Evolutionary conservation across 2,888 invertebrate genomes (phyloP).

Genomic region (Phlogophora meticulosa): DNA sequence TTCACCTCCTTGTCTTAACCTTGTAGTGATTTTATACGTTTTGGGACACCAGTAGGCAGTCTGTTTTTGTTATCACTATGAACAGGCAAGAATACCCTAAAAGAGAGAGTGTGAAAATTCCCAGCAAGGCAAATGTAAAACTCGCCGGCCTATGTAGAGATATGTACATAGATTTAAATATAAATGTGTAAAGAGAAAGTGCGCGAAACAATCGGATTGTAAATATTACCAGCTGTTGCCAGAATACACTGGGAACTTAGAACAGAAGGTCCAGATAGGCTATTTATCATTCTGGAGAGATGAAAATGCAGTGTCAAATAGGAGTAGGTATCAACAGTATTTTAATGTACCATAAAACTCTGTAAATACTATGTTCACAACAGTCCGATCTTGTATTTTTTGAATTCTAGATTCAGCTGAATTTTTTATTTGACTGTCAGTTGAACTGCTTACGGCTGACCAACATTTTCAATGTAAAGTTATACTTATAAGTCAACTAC

Average conservation of each 20-base stretch:
- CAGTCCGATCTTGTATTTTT: not conserved
- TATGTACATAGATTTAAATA: constrained; percentile 61
- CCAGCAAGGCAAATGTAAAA: constrained; percentile 28
- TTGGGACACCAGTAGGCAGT: not conserved
- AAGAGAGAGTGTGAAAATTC: constrained; percentile 30
- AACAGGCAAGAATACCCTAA: not conserved
- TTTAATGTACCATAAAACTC: not conserved
- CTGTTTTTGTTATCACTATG: not conserved
- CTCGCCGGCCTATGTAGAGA: constrained; percentile 49
- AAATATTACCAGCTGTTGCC: constrained; percentile 53
- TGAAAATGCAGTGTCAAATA: not conserved
- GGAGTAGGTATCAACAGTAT: not conserved
- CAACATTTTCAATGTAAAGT: no score
- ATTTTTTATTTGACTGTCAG: no score
- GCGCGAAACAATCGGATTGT: constrained; percentile 58
- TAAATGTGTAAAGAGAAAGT: constrained; percentile 49
- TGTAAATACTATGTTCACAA: not conserved
- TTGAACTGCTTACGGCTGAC: no score
- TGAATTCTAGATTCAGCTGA: not conserved
- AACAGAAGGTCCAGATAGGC: constrained; percentile 30
- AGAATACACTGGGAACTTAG: not conserved
- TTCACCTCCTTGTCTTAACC: not conserved
- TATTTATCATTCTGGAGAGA: not conserved
- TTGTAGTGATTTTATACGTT: no score
- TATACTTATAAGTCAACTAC: no score